Evolutionary conservation across 2,113 vertebrate genomes (phyloP), one percentile per base, ranked within the genome.

Genomic region (Entomyzon cyanotis): DNA sequence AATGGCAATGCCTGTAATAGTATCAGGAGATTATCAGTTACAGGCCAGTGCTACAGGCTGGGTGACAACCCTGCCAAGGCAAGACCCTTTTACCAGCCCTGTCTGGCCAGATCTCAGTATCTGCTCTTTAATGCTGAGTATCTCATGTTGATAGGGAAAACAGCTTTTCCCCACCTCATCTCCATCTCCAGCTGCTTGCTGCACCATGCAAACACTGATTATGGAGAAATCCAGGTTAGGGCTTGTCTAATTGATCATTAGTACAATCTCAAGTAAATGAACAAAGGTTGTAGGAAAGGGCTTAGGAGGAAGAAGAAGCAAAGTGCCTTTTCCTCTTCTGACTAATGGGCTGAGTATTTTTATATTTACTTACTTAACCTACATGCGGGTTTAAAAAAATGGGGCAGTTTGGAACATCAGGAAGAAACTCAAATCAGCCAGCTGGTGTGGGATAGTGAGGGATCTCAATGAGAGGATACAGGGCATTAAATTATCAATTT

Each of bases 1-100:
- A 95, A 95, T 95, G 78, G 64, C 85, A 37, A 58, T 81, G 90
- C 69, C 93, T 90, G 69, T 90, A 97, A 95, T 89, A 94, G 76
- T 71, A 89, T 96, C 92, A 95, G 93, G 82, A 76, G 92, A 95
- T 96, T 90, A 96, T 90, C n/a, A 4, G 59, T 78, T 79, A 53
- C 50, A 3, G 76, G 55, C 47, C 49, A 67, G 73, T 31, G 83
- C 65, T 63, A n/a, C 74, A 81, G 63, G n/a, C 64, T 86, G 78
- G 58, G 42, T 80, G 77, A 85, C 2, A 1, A 86, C 70, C 47
- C 84, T 81, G 67, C 68, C 90, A 64, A 91, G 82, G 55, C 75
- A 62, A 90, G 58, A 77, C 85, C 70, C 89, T 81, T 55, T 10
- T 10, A 21, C 41, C 81, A 69, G 63, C 37, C 87, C 92, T 92